Evolutionary conservation across 2,888 invertebrate genomes (phyloP).

Genomic region (Malacosoma neustria): DNA sequence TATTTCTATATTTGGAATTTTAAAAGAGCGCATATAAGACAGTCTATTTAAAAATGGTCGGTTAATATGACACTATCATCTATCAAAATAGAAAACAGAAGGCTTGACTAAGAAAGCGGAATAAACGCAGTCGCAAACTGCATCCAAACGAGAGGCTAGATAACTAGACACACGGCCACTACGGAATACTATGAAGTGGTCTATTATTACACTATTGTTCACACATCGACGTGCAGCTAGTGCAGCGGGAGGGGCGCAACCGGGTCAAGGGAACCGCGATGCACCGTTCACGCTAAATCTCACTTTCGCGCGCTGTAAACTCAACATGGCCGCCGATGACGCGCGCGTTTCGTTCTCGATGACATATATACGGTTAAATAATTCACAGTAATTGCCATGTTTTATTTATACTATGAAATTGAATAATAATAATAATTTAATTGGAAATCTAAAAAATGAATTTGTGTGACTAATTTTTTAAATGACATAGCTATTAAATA

Average conservation of each 20-base stretch:
- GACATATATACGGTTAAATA: constrained; percentile 31
- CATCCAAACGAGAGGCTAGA: neutral
- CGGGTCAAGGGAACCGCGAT: constrained; percentile 72
- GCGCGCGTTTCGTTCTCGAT: constrained; percentile 53
- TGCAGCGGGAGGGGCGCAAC: constrained; percentile 32
- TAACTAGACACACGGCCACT: neutral
- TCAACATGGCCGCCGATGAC: constrained; percentile 59
- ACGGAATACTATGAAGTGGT: neutral
- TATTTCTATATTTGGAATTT: neutral
- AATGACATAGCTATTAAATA: constrained; percentile 2
- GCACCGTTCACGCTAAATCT: constrained; percentile 72
- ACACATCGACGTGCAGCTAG: neutral
- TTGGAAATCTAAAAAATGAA: neutral
- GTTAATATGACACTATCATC: neutral
- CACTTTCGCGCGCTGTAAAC: constrained; percentile 71
- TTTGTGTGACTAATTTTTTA: constrained; percentile 1
- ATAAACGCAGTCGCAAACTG: neutral
- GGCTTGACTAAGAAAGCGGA: neutral
- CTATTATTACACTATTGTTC: neutral
- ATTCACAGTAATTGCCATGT: neutral
- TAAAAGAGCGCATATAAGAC: neutral
- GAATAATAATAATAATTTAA: neutral
- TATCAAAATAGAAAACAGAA: neutral
- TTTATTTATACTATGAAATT: neutral
- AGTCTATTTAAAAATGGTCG: neutral